Percentiles rank a stretch among this genome's conserved stretches.
phyloP scores from a whole-genome alignment of 1,140 invertebrate genomes.

The Ceratosolen solmsi region DNA sequence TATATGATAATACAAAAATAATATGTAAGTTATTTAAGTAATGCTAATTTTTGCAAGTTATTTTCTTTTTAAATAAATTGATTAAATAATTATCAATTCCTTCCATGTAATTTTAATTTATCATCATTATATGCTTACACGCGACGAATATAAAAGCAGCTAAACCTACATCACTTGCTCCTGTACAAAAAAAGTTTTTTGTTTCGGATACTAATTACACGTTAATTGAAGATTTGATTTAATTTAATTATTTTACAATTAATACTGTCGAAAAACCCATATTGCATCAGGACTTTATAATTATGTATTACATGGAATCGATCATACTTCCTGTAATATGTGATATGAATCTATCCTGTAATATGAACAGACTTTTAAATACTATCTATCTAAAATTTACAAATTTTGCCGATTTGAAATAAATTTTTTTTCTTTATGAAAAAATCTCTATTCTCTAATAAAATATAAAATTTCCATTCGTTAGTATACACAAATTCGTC shows the following conservation, averaged over 20 bases:
- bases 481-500: too few species aligned
- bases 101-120: too few species aligned
- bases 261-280: neutral
- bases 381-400: neutral
- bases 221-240: neutral
- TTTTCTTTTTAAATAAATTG: neutral
- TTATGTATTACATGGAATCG: constrained; percentile 6
- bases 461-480: too few species aligned
- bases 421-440: too few species aligned
- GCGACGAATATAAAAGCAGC: too few species aligned
- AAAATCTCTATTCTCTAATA: too few species aligned
- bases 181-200: too few species aligned
- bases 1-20: too few species aligned
- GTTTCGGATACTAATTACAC: neutral
- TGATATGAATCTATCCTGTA: too few species aligned
- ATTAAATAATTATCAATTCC: too few species aligned
- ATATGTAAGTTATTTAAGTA: neutral
- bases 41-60: neutral
- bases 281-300: neutral
- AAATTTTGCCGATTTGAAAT: neutral
- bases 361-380: constrained; percentile 43
- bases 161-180: too few species aligned
- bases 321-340: constrained; percentile 25
- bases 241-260: neutral
- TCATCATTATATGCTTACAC: too few species aligned